phyloP scores from a whole-genome alignment of 2,888 invertebrate species.

The Megalurothrips usitatus region DNA sequence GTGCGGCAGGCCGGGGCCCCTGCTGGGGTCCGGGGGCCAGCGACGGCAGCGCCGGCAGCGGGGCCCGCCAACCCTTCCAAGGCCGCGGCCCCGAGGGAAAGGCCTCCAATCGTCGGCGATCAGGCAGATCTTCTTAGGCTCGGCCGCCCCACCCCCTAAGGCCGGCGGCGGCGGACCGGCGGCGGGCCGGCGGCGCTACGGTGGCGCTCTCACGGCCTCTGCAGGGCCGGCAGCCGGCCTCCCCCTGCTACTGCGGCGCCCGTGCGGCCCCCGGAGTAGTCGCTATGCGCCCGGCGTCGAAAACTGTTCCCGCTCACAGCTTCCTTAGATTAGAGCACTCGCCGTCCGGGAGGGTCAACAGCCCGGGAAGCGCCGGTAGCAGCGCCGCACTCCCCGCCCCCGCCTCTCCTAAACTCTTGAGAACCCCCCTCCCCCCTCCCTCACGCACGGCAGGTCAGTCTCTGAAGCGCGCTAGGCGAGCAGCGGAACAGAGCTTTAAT shows the following conservation, averaged over 20 bases:
- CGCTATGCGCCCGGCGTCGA: no score
- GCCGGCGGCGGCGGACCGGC: no score
- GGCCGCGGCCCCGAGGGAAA: not conserved
- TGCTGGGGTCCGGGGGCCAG: no score
- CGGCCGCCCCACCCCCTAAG: not conserved
- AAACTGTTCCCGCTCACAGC: no score
- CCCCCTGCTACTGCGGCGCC: no score
- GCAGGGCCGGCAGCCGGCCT: no score
- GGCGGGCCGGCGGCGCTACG: no score
- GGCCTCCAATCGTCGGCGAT: not conserved
- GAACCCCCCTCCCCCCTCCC: not conserved
- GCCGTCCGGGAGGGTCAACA: no score
- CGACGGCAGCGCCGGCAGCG: not conserved
- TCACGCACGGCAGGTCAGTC: not conserved
- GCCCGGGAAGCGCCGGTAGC: no score
- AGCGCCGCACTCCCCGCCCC: not conserved
- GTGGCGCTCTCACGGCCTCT: not conserved
- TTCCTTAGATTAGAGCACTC: no score
- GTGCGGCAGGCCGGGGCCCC: no score
- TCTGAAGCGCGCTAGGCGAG: not conserved
- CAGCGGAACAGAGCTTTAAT: conserved; percentile 14
- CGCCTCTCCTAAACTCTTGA: not conserved
- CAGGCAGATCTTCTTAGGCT: conserved; percentile 1
- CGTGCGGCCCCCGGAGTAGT: no score
- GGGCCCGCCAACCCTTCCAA: not conserved